A percentile compares a stretch with the other conserved stretches of the same genome.
Conservation (phyloP, 2,797 vertebrate genomes). For the Dryobates pubescens region DNA sequence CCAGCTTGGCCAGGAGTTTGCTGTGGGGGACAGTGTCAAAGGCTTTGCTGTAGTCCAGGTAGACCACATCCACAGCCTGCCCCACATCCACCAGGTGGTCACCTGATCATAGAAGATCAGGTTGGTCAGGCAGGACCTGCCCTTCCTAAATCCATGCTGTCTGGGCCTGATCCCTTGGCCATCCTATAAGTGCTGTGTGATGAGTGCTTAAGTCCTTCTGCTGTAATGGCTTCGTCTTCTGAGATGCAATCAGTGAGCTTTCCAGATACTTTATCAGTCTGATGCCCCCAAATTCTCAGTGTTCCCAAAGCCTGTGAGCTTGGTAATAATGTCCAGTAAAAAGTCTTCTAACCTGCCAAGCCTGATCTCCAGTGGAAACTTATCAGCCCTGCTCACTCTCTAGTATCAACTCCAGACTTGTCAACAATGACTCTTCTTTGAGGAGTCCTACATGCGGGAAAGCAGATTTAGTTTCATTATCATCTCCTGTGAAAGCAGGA, state of each 20-base stretch:
- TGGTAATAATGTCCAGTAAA: neutral
- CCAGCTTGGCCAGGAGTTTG: no score
- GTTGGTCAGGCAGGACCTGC: no score
- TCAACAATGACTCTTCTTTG: neutral
- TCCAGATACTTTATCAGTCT: neutral
- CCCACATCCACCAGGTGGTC: no score
- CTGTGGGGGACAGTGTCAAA: no score
- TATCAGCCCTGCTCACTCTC: neutral
- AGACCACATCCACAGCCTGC: no score
- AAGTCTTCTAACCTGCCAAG: neutral
- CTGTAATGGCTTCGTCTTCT: neutral
- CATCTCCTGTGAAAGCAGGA: neutral
- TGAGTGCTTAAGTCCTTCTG: neutral
- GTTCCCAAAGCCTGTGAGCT: neutral
- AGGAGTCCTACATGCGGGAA: neutral
- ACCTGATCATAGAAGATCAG: no score
- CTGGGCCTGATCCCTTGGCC: no score
- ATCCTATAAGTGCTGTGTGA: no score
- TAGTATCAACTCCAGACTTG: neutral
- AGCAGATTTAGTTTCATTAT: conserved; percentile 24
- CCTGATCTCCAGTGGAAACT: neutral
- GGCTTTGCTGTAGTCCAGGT: no score
- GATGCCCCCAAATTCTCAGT: neutral
- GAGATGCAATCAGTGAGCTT: neutral
- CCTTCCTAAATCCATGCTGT: no score